Percentiles rank a stretch among this genome's conserved stretches.
phyloP scores from a whole-genome alignment of 2,888 invertebrate species.

The Pristionchus exspectatus region DNA sequence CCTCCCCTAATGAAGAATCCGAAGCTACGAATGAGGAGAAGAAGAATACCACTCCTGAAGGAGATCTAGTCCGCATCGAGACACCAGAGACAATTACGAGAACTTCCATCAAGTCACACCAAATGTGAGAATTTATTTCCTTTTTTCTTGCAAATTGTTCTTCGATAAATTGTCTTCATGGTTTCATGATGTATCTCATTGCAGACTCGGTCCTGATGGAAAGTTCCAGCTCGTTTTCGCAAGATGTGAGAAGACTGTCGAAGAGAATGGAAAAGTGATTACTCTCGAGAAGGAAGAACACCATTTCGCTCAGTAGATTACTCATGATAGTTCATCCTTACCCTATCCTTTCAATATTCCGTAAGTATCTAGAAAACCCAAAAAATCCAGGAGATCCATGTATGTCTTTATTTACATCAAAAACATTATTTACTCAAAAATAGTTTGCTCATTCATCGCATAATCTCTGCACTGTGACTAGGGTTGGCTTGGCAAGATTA shows the following conservation, averaged over 20 bases:
- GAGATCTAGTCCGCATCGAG: background rate
- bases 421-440: too few species aligned
- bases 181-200: background rate
- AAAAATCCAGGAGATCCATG: background rate
- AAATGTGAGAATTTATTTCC: background rate
- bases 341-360: background rate
- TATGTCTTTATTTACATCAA: too few species aligned
- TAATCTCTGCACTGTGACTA: too few species aligned
- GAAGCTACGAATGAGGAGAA: background rate
- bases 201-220: background rate
- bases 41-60: background rate
- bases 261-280: slow-evolving; percentile 8
- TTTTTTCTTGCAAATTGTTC: background rate
- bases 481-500: too few species aligned
- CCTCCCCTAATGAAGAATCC: background rate
- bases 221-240: background rate
- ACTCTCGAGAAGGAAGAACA: slow-evolving; percentile 31
- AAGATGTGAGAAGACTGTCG: background rate
- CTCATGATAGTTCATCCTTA: too few species aligned
- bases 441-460: too few species aligned
- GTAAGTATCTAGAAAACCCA: background rate
- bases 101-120: background rate
- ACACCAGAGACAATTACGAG: background rate
- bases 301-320: background rate
- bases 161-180: background rate